Conservation (phyloP, 2,113 vertebrate genomes). For the Emydocephalus ijimae region DNA sequence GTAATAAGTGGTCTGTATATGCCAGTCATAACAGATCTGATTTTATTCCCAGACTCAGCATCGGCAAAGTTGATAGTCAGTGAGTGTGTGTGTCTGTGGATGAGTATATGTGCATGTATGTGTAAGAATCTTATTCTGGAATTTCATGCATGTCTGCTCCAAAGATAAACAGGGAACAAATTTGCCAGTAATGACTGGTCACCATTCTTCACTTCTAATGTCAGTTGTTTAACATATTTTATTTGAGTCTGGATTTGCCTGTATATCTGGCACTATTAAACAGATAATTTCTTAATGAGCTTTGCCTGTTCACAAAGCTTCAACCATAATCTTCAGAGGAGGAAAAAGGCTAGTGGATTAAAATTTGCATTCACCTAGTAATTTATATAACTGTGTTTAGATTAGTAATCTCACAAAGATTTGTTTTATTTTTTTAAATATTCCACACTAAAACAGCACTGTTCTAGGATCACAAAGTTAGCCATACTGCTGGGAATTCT, state of each 20-base stretch:
- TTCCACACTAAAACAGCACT: background rate
- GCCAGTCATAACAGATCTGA: background rate
- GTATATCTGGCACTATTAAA: background rate
- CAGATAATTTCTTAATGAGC: background rate
- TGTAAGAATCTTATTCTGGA: background rate
- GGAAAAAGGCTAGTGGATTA: background rate
- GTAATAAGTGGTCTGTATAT: background rate
- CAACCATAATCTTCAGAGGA: fast-evolving
- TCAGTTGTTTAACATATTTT: background rate
- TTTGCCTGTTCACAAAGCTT: fast-evolving
- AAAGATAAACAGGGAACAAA: background rate
- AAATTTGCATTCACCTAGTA: background rate
- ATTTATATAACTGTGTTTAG: background rate
- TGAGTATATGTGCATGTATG: background rate
- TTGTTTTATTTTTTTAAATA: background rate
- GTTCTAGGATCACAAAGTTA: background rate
- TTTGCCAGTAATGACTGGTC: too few relatives aligned
- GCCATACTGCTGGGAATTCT: background rate
- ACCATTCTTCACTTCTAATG: background rate
- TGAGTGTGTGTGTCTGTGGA: background rate
- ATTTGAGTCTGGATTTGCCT: background rate
- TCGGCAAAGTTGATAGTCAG: background rate
- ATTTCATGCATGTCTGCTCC: background rate
- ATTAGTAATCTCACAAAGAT: background rate
- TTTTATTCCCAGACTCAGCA: background rate